A percentile compares a stretch with the other conserved stretches of the same genome.
Conservation (phyloP, 2,797 vertebrate species). For the Ctenosaura bakeri region DNA sequence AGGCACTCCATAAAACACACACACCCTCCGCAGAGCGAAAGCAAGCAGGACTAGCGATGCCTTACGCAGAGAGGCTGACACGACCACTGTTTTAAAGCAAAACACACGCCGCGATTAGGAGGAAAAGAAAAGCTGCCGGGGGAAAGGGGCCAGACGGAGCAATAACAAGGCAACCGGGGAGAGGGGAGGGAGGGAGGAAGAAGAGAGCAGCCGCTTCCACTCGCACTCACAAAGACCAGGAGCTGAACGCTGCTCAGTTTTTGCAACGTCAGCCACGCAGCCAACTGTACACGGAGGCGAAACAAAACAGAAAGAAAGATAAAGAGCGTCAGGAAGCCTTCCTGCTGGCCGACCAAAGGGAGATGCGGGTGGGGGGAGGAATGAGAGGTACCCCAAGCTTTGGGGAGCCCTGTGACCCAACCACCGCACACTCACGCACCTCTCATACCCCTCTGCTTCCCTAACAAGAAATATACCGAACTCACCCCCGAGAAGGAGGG, state of each 20-base stretch:
- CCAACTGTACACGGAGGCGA: conserved; percentile 15
- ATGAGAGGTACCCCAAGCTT: too few species aligned
- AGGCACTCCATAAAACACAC: conserved; percentile 8
- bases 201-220: neutral
- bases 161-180: neutral
- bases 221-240: neutral
- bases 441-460: neutral
- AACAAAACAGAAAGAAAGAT: neutral
- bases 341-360: too few species aligned
- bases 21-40: too few species aligned
- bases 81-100: neutral
- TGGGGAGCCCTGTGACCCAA: too few species aligned
- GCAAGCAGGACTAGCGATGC: too few species aligned
- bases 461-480: neutral
- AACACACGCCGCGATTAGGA: neutral
- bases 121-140: neutral
- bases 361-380: neutral
- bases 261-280: conserved; percentile 25
- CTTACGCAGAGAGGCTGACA: too few species aligned
- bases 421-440: neutral
- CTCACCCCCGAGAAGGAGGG: too few species aligned
- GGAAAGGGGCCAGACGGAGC: neutral
- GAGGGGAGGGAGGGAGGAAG: too few species aligned
- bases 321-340: too few species aligned
- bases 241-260: neutral